Percentiles rank a stretch among this genome's conserved stretches.
These are phyloP conservation scores for Centropus unirufus DNA, from an alignment of 2,113 vertebrate genomes.

Conservation along the genomic window DNA sequence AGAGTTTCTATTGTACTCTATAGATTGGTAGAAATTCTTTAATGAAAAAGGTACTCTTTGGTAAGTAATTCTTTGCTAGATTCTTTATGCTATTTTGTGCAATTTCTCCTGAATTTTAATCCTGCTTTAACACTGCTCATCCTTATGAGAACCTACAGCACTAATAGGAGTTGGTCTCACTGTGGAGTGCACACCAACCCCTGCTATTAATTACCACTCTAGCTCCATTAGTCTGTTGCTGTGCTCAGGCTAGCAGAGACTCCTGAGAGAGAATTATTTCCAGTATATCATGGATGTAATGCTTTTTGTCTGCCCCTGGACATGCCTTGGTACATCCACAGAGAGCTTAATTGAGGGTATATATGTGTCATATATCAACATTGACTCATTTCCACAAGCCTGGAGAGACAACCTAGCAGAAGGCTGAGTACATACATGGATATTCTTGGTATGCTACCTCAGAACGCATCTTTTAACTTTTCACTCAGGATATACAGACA, in stretches of 20 bases:
- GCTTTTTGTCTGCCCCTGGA: not conserved
- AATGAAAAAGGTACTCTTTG: not conserved
- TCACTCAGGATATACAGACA: not conserved
- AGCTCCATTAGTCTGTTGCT: rapidly evolving
- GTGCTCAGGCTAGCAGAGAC: not conserved
- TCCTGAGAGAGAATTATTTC: not conserved
- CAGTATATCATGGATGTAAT: not conserved
- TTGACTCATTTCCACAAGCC: not conserved
- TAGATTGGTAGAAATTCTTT: not conserved
- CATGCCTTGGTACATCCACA: not conserved
- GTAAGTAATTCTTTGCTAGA: not conserved
- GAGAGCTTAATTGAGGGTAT: not conserved
- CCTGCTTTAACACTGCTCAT: not conserved
- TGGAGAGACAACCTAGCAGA: not conserved
- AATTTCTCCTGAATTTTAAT: not conserved
- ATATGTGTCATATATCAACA: not conserved
- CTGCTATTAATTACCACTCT: not conserved
- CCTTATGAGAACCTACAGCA: not conserved
- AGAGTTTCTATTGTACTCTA: not conserved
- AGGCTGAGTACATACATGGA: not conserved
- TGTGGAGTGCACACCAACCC: not conserved
- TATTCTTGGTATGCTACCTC: not conserved
- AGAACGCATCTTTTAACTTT: not conserved
- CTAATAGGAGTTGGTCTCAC: not conserved
- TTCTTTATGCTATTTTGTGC: not conserved